Conservation (phyloP, 2,888 invertebrate species). For the Ectobius pallidus region DNA sequence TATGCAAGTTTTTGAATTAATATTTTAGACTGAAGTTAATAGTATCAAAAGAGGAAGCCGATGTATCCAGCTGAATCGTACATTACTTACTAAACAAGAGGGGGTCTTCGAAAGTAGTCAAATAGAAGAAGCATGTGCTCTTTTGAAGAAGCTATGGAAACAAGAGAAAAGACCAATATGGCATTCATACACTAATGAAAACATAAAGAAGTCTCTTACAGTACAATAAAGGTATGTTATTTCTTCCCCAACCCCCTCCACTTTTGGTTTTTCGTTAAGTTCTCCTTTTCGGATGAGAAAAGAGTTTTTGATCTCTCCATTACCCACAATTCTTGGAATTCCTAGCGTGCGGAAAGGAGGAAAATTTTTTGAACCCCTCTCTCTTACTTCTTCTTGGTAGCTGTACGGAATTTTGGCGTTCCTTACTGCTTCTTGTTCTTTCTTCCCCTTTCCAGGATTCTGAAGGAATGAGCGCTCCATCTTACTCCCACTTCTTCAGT, state of each 20-base stretch:
- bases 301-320: slow-evolving; percentile 35
- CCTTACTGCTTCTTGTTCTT: background rate
- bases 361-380: slow-evolving; percentile 11
- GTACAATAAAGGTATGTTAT: slow-evolving; percentile 12
- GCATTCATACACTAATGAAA: slow-evolving; percentile 1
- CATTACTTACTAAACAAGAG: too few relatives aligned
- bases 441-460: background rate
- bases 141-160: background rate
- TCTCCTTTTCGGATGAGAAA: slow-evolving; percentile 10
- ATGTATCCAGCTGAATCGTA: too few relatives aligned
- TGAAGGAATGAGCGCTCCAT: background rate
- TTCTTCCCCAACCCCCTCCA: background rate
- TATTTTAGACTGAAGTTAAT: too few relatives aligned
- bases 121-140: too few relatives aligned
- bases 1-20: too few relatives aligned
- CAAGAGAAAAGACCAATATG: background rate
- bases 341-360: slow-evolving; percentile 16
- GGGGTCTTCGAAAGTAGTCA: too few relatives aligned
- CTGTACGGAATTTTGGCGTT: slow-evolving; percentile 12
- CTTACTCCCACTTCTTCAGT: background rate
- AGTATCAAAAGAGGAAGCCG: too few relatives aligned
- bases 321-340: slow-evolving; percentile 30
- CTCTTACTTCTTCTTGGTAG: background rate
- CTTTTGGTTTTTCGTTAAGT: background rate
- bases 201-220: background rate